These are phyloP conservation scores for Caenorhabditis sp. DNA, from an alignment of 2,888 invertebrate species.

Conservation along the genomic window DNA sequence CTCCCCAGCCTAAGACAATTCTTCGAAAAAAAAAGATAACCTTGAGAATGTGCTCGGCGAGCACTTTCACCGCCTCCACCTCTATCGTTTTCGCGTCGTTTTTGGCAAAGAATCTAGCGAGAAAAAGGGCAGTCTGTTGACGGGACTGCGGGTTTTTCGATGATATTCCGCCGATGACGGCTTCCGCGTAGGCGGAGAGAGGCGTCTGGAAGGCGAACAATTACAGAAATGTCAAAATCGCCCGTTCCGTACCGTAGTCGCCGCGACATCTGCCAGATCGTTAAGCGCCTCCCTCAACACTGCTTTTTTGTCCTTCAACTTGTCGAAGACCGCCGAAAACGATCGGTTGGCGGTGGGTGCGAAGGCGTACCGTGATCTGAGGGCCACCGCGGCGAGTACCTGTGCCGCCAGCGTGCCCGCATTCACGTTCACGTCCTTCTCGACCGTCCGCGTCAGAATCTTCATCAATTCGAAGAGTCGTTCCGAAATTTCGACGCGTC, in stretches of 20 bases:
- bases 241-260: slow-evolving; percentile 77
- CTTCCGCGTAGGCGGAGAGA: slow-evolving; percentile 83
- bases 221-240: neutral
- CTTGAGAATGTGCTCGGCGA: slow-evolving; percentile 65
- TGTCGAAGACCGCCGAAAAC: slow-evolving; percentile 86
- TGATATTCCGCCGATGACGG: slow-evolving; percentile 85
- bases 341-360: slow-evolving; percentile 85
- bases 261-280: slow-evolving; percentile 92
- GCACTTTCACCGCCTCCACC: slow-evolving; percentile 80
- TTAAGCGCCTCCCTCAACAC: slow-evolving; percentile 89
- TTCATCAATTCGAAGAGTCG: slow-evolving; percentile 41
- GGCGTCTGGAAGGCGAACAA: slow-evolving; percentile 83
- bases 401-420: slow-evolving; percentile 90
- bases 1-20: no score
- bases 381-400: slow-evolving; percentile 88
- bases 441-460: slow-evolving; percentile 82
- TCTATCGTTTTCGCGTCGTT: slow-evolving; percentile 75
- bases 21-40: no score
- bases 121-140: slow-evolving; percentile 78
- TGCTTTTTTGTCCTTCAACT: slow-evolving; percentile 96
- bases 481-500: slow-evolving; percentile 41
- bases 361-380: slow-evolving; percentile 90
- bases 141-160: slow-evolving; percentile 80
- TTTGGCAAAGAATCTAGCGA: slow-evolving; percentile 51
- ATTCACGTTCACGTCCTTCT: slow-evolving; percentile 95